A percentile compares a stretch with the other conserved stretches of the same genome.
phyloP scores from a whole-genome alignment of 2,888 invertebrate species.

The Thymelicus sylvestris region DNA sequence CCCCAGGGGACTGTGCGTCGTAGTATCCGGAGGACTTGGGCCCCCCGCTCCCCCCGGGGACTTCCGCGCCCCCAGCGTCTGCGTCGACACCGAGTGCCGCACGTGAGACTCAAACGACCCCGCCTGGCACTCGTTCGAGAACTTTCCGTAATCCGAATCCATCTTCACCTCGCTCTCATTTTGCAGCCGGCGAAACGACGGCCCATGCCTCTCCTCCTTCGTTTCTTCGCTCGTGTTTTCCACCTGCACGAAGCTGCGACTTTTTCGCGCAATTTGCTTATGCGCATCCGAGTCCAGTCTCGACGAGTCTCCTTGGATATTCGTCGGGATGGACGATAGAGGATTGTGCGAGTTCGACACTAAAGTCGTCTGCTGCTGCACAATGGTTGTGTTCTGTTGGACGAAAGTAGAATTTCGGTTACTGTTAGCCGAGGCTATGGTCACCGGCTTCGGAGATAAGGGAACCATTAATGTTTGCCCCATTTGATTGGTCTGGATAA shows the following conservation, averaged over 20 bases:
- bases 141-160: conserved; percentile 7
- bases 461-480: conserved; percentile 90
- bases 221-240: conserved; percentile 47
- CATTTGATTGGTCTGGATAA: conserved; percentile 88
- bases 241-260: conserved; percentile 55
- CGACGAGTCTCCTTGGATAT: conserved; percentile 60
- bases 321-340: conserved; percentile 58
- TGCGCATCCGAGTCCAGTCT: conserved; percentile 60
- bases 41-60: conserved; percentile 61
- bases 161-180: conserved; percentile 46
- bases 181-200: conserved; percentile 37
- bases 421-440: conserved; percentile 78
- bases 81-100: conserved; percentile 90
- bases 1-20: conserved; percentile 92
- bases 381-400: conserved; percentile 94
- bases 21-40: conserved; percentile 90
- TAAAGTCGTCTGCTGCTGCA: conserved; percentile 92
- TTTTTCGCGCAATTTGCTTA: conserved; percentile 60
- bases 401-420: conserved; percentile 89
- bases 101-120: conserved; percentile 45
- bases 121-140: conserved; percentile 34
- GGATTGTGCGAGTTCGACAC: conserved; percentile 87
- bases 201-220: conserved; percentile 44
- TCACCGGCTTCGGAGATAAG: conserved; percentile 85
- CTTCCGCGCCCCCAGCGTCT: conserved; percentile 84